Evolutionary conservation across 2,113 vertebrate species (phyloP).

Genomic region (Tauraco erythrolophus): DNA sequence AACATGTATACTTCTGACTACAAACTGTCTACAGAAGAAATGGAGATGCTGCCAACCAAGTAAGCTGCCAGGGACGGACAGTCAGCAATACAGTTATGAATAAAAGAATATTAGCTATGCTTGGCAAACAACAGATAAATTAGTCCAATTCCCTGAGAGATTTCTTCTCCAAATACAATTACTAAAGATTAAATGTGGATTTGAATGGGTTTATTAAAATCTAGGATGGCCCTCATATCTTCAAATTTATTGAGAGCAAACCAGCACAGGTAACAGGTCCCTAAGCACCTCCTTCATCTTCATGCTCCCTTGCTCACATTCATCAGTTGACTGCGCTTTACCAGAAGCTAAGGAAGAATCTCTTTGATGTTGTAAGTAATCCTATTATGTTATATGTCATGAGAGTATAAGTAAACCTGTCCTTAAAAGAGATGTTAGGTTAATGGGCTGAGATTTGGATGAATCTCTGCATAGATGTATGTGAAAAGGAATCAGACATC

Average conservation of each 20-base stretch:
- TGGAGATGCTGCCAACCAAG: background rate
- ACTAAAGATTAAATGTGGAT: background rate
- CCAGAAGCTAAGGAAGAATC: background rate
- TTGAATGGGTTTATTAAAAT: background rate
- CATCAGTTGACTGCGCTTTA: background rate
- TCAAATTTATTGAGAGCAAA: background rate
- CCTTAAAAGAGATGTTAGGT: background rate
- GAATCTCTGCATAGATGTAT: background rate
- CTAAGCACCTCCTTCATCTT: background rate
- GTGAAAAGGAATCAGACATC: background rate
- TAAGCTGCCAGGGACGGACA: background rate
- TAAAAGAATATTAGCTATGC: background rate
- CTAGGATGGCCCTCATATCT: background rate
- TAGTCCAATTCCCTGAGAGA: background rate
- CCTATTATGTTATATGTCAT: background rate
- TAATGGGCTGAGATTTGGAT: background rate
- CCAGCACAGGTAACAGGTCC: background rate
- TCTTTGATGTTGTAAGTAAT: background rate
- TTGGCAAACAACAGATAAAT: background rate
- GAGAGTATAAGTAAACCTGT: background rate
- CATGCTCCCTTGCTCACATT: background rate
- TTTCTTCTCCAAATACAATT: background rate
- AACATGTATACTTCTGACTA: background rate
- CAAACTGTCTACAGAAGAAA: background rate
- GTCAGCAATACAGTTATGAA: background rate